These are phyloP conservation scores for Orussus abietinus DNA, from an alignment of 1,140 invertebrate genomes.

Conservation along the genomic window DNA sequence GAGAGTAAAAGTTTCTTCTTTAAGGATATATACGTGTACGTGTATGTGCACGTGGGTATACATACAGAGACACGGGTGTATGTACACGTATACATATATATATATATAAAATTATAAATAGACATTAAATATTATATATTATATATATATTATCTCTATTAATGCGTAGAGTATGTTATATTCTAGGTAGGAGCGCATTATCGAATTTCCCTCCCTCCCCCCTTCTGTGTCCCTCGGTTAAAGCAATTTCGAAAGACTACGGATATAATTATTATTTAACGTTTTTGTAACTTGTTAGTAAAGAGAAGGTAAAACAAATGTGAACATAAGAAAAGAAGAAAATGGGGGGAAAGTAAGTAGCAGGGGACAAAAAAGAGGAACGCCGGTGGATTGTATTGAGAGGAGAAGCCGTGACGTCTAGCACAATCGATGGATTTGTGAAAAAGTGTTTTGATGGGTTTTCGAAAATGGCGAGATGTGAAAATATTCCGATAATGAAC, in stretches of 20 bases:
- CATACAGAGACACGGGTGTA: too few species aligned
- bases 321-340: constrained; percentile 5
- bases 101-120: constrained; percentile 15
- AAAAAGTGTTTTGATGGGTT: constrained; percentile 8
- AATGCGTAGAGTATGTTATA: constrained; percentile 19
- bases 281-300: constrained; percentile 18
- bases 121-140: constrained; percentile 23
- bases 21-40: too few species aligned
- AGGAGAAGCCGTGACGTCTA: too few species aligned
- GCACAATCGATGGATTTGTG: too few species aligned
- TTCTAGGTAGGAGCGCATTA: constrained; percentile 42
- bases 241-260: constrained; percentile 38
- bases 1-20: too few species aligned
- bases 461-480: constrained; percentile 1
- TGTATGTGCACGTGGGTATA: too few species aligned
- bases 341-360: too few species aligned
- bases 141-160: constrained; percentile 21
- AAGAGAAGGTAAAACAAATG: constrained; percentile 12
- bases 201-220: constrained; percentile 43
- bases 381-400: too few species aligned
- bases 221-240: constrained; percentile 30
- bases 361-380: too few species aligned
- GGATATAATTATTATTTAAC: constrained; percentile 32
- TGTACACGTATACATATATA: background rate
- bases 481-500: too few species aligned